A percentile compares a stretch with the other conserved stretches of the same genome.
Evolutionary conservation across 2,797 vertebrate species (phyloP).

Genomic region (Epinephelus coioides): DNA sequence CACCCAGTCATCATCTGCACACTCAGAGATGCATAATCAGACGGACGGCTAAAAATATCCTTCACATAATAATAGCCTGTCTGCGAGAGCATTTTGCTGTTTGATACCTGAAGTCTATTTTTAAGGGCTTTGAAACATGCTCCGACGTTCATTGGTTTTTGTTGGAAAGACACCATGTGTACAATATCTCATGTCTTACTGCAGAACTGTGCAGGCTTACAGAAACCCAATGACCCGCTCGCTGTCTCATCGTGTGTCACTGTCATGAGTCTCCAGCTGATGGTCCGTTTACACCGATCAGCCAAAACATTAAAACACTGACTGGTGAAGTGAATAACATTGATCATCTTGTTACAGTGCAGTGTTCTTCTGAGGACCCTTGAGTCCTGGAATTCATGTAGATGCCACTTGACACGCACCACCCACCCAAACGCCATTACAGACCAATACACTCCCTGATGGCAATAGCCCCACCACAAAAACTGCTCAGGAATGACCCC

Average conservation of each 20-base stretch:
- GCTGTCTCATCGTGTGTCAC: background rate
- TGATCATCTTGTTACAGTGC: too few relatives aligned
- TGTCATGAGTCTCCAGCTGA: background rate
- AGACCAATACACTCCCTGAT: too few relatives aligned
- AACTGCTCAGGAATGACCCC: too few relatives aligned
- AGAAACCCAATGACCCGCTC: background rate
- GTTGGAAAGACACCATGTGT: background rate
- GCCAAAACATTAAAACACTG: too few relatives aligned
- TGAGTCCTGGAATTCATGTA: too few relatives aligned
- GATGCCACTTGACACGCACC: too few relatives aligned
- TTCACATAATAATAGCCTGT: conserved; percentile 1
- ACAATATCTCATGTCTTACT: background rate
- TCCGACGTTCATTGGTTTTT: background rate
- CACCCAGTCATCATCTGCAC: background rate
- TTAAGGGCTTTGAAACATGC: conserved; percentile 10
- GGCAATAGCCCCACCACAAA: too few relatives aligned
- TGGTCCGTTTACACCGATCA: background rate
- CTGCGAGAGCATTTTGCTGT: background rate
- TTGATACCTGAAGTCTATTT: conserved; percentile 20
- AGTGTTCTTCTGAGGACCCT: too few relatives aligned
- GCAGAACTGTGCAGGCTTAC: background rate
- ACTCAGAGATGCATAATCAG: background rate
- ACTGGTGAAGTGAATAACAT: too few relatives aligned
- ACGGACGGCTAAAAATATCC: conserved; percentile 35
- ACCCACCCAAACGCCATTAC: too few relatives aligned